A percentile compares a stretch with the other conserved stretches of the same genome.
Evolutionary conservation across 1,140 invertebrate genomes (phyloP).

Genomic region (Cheumatopsyche charites): DNA sequence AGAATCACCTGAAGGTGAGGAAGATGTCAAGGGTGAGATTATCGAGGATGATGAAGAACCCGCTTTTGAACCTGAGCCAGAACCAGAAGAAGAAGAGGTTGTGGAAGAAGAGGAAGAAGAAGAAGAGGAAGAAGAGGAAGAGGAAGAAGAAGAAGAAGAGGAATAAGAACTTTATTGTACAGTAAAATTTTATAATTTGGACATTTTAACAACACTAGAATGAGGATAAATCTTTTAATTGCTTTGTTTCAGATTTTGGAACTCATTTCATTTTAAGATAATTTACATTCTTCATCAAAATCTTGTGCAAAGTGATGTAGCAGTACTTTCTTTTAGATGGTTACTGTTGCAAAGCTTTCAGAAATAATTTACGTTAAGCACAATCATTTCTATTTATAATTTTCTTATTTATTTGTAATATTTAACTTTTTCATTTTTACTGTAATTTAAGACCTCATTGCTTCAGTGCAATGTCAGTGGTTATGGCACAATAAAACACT

Average conservation of each 20-base stretch:
- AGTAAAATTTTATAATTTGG: conserved; percentile 16
- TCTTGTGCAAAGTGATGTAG: conserved; percentile 10
- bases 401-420: conserved; percentile 46
- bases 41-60: conserved; percentile 74
- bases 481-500: conserved; percentile 46
- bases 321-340: background rate
- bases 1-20: conserved; percentile 87
- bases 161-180: conserved; percentile 48
- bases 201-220: too few species aligned
- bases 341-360: conserved; percentile 7
- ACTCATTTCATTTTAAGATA: conserved; percentile 34
- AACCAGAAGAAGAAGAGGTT: conserved; percentile 73
- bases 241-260: conserved; percentile 29
- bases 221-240: too few species aligned
- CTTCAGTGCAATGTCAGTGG: conserved; percentile 32
- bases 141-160: conserved; percentile 76
- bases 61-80: conserved; percentile 73
- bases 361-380: background rate
- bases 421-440: conserved; percentile 45
- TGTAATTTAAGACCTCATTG: conserved; percentile 41
- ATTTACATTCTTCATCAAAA: conserved; percentile 10
- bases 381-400: conserved; percentile 45
- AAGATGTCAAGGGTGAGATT: conserved; percentile 78
- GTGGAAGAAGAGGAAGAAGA: conserved; percentile 66
- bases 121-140: conserved; percentile 71